Conservation (phyloP, 1,140 invertebrate species). For the Conus betulinus region DNA sequence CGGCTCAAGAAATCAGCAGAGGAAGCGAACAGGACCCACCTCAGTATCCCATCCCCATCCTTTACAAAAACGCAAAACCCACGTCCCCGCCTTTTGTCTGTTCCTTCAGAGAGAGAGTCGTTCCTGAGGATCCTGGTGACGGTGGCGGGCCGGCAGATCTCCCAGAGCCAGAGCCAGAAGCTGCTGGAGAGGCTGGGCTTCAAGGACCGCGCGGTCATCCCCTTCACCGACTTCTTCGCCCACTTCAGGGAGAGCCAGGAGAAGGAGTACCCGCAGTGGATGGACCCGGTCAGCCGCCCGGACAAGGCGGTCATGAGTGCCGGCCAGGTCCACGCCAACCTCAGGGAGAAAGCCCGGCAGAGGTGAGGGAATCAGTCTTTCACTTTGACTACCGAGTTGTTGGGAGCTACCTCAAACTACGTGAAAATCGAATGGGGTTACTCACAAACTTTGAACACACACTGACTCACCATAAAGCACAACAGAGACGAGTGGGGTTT, state of each 20-base stretch:
- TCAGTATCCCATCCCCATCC: too few species aligned
- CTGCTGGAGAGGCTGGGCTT: slow-evolving; percentile 70
- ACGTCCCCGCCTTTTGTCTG: too few species aligned
- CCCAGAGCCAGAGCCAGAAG: slow-evolving; percentile 57
- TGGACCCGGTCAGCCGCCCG: slow-evolving; percentile 70
- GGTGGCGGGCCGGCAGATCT: slow-evolving; percentile 60
- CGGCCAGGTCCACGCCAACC: slow-evolving; percentile 68
- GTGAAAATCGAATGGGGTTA: neutral
- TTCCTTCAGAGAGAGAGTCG: slow-evolving; percentile 71
- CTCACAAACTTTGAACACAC: too few species aligned
- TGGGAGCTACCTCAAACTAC: neutral
- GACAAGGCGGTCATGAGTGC: slow-evolving; percentile 67
- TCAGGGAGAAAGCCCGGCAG: slow-evolving; percentile 73
- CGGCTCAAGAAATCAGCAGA: too few species aligned
- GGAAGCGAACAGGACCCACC: too few species aligned
- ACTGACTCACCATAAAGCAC: too few species aligned
- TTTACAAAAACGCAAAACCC: too few species aligned
- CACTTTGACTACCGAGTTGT: too few species aligned
- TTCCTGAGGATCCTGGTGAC: slow-evolving; percentile 69
- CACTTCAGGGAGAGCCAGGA: slow-evolving; percentile 48
- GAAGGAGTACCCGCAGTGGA: slow-evolving; percentile 69
- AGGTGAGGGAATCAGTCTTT: slow-evolving; percentile 54
- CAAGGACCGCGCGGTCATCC: slow-evolving; percentile 65
- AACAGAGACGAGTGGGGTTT: too few species aligned
- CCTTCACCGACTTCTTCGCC: slow-evolving; percentile 70